phyloP scores from a whole-genome alignment of 2,113 vertebrate species.

The Malurus alboscapulatus region DNA sequence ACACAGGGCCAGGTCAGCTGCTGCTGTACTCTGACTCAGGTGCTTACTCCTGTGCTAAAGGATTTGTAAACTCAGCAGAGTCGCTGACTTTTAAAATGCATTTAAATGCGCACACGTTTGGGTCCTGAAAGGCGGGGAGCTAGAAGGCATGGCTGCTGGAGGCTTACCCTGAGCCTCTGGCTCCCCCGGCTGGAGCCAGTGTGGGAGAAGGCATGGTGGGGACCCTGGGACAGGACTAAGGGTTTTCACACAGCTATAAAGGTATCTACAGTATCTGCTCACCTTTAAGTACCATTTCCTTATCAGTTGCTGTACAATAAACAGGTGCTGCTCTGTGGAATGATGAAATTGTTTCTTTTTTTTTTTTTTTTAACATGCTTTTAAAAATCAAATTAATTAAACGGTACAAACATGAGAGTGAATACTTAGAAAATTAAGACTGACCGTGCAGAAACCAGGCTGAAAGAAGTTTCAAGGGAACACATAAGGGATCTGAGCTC shows the following conservation, averaged over 20 bases:
- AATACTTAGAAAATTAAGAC: not conserved
- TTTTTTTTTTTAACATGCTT: not conserved
- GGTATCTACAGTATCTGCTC: not conserved
- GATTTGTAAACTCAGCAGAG: not conserved
- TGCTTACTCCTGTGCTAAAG: not conserved
- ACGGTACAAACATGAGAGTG: not conserved
- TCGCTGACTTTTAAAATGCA: not conserved
- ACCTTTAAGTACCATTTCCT: not conserved
- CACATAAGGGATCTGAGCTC: not conserved
- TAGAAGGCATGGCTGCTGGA: not conserved
- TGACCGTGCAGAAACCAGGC: not conserved
- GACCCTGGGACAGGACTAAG: not conserved
- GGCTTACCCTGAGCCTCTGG: not conserved
- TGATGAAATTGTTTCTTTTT: not conserved
- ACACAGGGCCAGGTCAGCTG: not conserved
- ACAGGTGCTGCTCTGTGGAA: not conserved
- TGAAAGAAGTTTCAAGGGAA: not conserved
- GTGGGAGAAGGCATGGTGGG: fast-evolving
- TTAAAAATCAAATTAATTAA: not conserved
- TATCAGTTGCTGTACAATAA: not conserved
- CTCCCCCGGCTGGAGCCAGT: not conserved
- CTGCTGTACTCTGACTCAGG: not conserved
- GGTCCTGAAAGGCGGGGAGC: not conserved
- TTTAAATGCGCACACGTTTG: not conserved
- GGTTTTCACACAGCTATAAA: not conserved